Evolutionary conservation across 2,888 invertebrate genomes (phyloP).

Genomic region (Sphaeridia pumilis): DNA sequence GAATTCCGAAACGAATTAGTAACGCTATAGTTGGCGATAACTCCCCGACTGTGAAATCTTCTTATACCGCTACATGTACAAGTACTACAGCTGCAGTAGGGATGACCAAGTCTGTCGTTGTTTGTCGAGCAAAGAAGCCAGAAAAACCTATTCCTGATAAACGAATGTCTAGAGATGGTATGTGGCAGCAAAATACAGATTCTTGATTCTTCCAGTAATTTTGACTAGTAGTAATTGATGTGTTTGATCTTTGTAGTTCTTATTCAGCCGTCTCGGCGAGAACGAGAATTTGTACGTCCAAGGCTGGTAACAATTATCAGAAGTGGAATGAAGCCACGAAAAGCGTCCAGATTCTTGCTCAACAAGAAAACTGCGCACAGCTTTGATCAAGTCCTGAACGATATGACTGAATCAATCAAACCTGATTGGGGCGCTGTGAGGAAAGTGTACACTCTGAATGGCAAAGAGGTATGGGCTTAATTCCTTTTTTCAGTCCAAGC

Average conservation of each 20-base stretch:
- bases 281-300: constrained; percentile 63
- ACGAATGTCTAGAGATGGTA: constrained; percentile 14
- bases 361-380: constrained; percentile 93
- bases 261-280: no score
- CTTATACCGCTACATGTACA: background rate
- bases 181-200: no score
- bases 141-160: constrained; percentile 13
- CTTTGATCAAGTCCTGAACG: constrained; percentile 78
- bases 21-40: background rate
- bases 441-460: constrained; percentile 78
- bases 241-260: no score
- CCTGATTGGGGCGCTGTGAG: constrained; percentile 89
- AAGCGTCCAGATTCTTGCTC: constrained; percentile 72
- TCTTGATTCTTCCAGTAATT: no score
- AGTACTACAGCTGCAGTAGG: no score
- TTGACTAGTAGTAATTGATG: no score
- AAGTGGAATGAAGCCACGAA: constrained; percentile 88
- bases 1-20: constrained; percentile 29
- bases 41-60: background rate
- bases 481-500: background rate
- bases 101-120: background rate
- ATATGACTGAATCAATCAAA: constrained; percentile 86
- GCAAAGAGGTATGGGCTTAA: constrained; percentile 62
- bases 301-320: constrained; percentile 86
- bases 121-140: constrained; percentile 10